These are phyloP conservation scores for Lepeophtheirus salmonis DNA, from an alignment of 1,140 invertebrate species.

Conservation along the genomic window DNA sequence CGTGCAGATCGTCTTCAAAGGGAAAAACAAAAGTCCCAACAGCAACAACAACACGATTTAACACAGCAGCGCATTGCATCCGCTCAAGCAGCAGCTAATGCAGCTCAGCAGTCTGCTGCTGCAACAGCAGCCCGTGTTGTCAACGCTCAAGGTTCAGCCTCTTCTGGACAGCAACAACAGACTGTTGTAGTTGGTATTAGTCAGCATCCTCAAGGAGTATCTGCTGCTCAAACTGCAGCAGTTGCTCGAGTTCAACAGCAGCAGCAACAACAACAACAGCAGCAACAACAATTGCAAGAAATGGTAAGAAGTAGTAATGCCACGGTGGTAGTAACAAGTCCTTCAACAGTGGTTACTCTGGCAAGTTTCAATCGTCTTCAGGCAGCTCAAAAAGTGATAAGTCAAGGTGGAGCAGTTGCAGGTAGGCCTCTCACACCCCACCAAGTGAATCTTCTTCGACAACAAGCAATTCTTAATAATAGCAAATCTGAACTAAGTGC, in stretches of 20 bases:
- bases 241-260: no score
- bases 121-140: constrained; percentile 23
- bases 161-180: constrained; percentile 19
- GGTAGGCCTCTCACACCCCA: neutral
- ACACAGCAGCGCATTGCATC: constrained; percentile 19
- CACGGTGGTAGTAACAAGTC: neutral
- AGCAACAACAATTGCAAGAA: constrained; percentile 20
- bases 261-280: constrained; percentile 22
- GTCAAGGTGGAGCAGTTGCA: constrained; percentile 16
- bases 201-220: neutral
- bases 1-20: constrained; percentile 61
- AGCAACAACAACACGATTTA: constrained; percentile 16
- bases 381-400: constrained; percentile 21
- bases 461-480: constrained; percentile 1
- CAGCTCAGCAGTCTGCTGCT: constrained; percentile 19
- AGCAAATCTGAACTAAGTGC: neutral
- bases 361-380: neutral
- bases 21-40: constrained; percentile 44
- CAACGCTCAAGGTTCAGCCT: constrained; percentile 24
- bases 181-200: constrained; percentile 18
- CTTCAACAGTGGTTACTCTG: constrained; percentile 9
- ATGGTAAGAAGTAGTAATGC: constrained; percentile 17
- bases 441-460: neutral
- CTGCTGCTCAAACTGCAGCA: constrained; percentile 21
- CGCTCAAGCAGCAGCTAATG: constrained; percentile 23